Conservation (phyloP, 2,888 invertebrate genomes). For the Dendrolimus pini region DNA sequence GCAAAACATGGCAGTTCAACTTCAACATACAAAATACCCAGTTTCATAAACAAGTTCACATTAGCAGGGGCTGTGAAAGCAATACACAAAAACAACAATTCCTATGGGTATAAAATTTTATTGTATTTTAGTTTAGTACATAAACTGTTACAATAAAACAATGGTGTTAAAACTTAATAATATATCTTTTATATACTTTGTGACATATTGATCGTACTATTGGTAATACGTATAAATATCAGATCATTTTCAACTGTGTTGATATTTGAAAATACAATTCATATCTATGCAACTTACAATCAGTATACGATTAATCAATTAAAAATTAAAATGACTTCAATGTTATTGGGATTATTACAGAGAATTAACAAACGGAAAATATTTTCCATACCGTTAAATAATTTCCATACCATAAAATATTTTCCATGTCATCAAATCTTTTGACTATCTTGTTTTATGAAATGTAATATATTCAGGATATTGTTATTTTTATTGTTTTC, state of each 20-base stretch:
- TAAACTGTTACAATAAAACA: slow-evolving; percentile 60
- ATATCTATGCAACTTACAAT: background rate
- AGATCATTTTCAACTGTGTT: slow-evolving; percentile 44
- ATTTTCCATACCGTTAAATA: too few species aligned
- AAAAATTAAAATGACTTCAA: slow-evolving; percentile 31
- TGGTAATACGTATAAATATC: slow-evolving; percentile 33
- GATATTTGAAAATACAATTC: slow-evolving; percentile 14
- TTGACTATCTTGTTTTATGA: too few species aligned
- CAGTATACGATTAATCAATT: background rate
- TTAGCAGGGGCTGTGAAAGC: too few species aligned
- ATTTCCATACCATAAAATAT: too few species aligned
- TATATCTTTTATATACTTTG: slow-evolving; percentile 35
- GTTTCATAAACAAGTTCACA: too few species aligned
- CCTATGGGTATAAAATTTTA: slow-evolving; percentile 49
- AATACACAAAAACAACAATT: background rate
- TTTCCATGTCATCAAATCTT: too few species aligned
- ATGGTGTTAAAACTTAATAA: slow-evolving; percentile 49
- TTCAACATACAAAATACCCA: too few species aligned
- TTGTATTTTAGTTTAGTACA: slow-evolving; percentile 59
- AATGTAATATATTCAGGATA: too few species aligned
- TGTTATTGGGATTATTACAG: slow-evolving; percentile 17
- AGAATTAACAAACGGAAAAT: slow-evolving; percentile 16
- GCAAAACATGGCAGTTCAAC: too few species aligned
- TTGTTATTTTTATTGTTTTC: too few species aligned
- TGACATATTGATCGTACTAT: slow-evolving; percentile 31